Percentiles rank a stretch among this genome's conserved stretches.
Evolutionary conservation across 2,888 invertebrate species (phyloP).

Genomic region (Seira musarum): DNA sequence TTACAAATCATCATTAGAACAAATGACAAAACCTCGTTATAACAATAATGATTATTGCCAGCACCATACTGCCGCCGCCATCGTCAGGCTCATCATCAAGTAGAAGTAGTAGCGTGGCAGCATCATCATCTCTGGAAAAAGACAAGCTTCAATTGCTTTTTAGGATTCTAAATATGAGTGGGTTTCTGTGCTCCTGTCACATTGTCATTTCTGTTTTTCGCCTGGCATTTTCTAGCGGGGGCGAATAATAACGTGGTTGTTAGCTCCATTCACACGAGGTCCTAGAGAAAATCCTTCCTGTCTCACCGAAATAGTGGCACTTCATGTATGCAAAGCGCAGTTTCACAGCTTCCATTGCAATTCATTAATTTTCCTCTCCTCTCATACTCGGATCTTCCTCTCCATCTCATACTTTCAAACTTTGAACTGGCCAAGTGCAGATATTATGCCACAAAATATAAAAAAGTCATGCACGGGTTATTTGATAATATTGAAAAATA

Average conservation of each 20-base stretch:
- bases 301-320: no score
- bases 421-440: not conserved
- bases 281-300: not conserved
- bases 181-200: slow-evolving; percentile 58
- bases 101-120: slow-evolving; percentile 3
- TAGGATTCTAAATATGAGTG: slow-evolving; percentile 47
- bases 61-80: not conserved
- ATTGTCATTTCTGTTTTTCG: slow-evolving; percentile 30
- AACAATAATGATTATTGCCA: slow-evolving; percentile 33
- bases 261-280: not conserved
- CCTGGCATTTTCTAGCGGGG: not conserved
- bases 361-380: slow-evolving; percentile 48
- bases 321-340: not conserved
- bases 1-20: slow-evolving; percentile 43
- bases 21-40: slow-evolving; percentile 44
- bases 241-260: not conserved
- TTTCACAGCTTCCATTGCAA: slow-evolving; percentile 18
- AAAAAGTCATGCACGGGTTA: slow-evolving; percentile 6
- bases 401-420: no score
- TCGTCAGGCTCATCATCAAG: slow-evolving; percentile 29
- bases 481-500: not conserved
- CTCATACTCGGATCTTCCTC: not conserved
- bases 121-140: slow-evolving; percentile 33
- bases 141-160: slow-evolving; percentile 51
- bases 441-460: not conserved